Conservation (phyloP, 2,888 invertebrate species). For the Brachycybe producta region DNA sequence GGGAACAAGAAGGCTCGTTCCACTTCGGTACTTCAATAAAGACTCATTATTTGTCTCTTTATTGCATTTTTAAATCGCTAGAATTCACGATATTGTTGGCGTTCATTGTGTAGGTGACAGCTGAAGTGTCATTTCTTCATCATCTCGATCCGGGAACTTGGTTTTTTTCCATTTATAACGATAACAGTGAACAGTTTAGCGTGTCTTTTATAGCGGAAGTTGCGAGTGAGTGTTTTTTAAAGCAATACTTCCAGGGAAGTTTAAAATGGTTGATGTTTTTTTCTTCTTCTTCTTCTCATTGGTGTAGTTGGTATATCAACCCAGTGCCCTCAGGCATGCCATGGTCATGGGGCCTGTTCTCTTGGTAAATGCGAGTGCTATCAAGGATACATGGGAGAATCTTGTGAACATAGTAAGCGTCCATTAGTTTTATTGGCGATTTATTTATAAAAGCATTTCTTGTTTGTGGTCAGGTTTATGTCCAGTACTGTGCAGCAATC, state of each 20-base stretch:
- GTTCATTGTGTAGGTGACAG: not conserved
- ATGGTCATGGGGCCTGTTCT: slow-evolving; percentile 90
- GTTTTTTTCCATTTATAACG: slow-evolving; percentile 20
- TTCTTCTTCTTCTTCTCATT: not conserved
- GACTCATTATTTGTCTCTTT: no score
- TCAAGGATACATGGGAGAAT: slow-evolving; percentile 89
- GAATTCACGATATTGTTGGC: no score
- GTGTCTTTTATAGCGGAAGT: slow-evolving; percentile 19
- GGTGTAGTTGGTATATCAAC: slow-evolving; percentile 24
- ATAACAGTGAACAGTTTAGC: slow-evolving; percentile 12
- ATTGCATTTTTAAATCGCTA: no score
- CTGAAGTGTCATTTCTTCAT: slow-evolving; percentile 18
- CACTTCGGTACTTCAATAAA: not conserved
- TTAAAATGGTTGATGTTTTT: not conserved
- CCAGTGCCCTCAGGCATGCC: slow-evolving; percentile 82
- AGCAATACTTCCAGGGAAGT: not conserved
- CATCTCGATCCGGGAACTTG: slow-evolving; percentile 21
- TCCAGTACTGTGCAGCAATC: slow-evolving; percentile 89
- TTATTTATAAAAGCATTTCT: slow-evolving; percentile 11
- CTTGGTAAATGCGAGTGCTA: slow-evolving; percentile 92
- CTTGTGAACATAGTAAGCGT: slow-evolving; percentile 85
- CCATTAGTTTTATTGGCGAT: not conserved
- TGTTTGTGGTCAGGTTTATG: slow-evolving; percentile 57
- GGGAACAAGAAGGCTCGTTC: slow-evolving; percentile 36
- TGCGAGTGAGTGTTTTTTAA: slow-evolving; percentile 17